These are phyloP conservation scores for Pogonomyrmex barbatus DNA, from an alignment of 1,140 invertebrate genomes.

Conservation along the genomic window DNA sequence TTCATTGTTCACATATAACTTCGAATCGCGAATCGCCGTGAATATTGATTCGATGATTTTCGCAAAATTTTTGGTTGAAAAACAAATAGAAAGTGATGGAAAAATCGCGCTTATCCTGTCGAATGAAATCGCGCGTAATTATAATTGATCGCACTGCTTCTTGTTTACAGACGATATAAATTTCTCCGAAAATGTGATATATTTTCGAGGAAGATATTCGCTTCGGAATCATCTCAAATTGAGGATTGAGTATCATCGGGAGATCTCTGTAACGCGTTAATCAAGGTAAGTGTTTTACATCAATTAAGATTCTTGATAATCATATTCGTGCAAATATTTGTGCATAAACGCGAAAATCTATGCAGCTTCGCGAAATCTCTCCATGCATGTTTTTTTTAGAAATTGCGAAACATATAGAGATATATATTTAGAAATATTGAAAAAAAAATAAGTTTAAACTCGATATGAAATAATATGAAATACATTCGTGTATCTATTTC, in stretches of 20 bases:
- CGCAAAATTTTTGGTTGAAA: neutral
- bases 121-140: neutral
- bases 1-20: neutral
- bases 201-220: neutral
- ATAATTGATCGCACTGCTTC: neutral
- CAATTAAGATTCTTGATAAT: neutral
- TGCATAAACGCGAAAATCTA: neutral
- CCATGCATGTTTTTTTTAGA: neutral
- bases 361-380: neutral
- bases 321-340: neutral
- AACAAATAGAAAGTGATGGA: neutral
- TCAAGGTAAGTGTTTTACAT: neutral
- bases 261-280: neutral
- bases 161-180: neutral
- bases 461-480: neutral
- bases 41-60: neutral
- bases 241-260: neutral
- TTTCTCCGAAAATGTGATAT: neutral
- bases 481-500: neutral
- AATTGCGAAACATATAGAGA: too few species aligned
- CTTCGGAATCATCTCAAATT: neutral
- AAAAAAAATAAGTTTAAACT: neutral
- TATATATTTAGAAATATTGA: neutral
- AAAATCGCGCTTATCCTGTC: neutral
- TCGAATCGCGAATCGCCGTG: neutral